Evolutionary conservation across 2,888 invertebrate genomes (phyloP).

Genomic region (Rhyacophila evoluta): DNA sequence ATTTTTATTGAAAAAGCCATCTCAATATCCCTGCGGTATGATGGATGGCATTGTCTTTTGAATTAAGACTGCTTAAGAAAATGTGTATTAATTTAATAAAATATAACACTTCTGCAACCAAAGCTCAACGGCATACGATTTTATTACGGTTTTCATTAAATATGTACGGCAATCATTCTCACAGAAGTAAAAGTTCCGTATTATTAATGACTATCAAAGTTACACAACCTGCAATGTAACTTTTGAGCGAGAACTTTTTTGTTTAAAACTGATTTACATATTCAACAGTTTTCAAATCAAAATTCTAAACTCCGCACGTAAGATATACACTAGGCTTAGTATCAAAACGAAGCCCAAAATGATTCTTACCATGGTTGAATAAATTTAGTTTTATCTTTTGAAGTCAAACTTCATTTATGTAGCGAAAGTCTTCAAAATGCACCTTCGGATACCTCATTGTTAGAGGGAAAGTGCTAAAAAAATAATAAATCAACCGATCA

Average conservation of each 20-base stretch:
- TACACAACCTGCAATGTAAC: not conserved
- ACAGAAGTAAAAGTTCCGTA: not conserved
- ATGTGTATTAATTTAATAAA: no score
- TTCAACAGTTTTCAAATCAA: slow-evolving; percentile 2
- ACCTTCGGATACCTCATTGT: no score
- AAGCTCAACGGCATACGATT: not conserved
- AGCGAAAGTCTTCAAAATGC: no score
- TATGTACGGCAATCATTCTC: not conserved
- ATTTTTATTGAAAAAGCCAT: no score
- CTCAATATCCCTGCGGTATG: no score
- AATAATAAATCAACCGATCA: no score
- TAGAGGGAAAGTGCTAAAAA: no score
- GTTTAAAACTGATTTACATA: not conserved
- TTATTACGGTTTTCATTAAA: not conserved
- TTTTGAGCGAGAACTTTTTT: not conserved
- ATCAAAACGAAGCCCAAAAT: not conserved
- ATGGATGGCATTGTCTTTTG: no score
- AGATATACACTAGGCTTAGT: not conserved
- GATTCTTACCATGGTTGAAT: no score
- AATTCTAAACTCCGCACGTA: not conserved
- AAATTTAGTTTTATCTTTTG: no score
- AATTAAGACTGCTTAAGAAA: no score
- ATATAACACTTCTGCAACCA: not conserved
- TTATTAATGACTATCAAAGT: not conserved
- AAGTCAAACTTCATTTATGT: no score